Percentiles rank a stretch among this genome's conserved stretches.
Conservation (phyloP, 2,888 invertebrate species). For the Hemicrepidius hirtus region DNA sequence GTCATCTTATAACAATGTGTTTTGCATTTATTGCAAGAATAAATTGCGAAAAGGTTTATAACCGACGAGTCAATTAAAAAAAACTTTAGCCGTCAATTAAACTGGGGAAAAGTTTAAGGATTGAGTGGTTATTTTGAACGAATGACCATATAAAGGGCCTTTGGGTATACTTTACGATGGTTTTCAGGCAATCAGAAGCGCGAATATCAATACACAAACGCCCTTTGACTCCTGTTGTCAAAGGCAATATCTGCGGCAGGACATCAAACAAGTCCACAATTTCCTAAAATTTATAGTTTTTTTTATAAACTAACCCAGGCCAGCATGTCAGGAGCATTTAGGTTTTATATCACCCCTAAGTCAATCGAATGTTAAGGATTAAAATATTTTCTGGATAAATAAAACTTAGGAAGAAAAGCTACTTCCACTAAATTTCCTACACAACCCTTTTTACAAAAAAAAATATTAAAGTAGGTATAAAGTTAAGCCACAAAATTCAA, state of each 20-base stretch:
- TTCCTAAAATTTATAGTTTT: no score
- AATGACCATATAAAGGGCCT: background rate
- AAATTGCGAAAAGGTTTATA: slow-evolving; percentile 9
- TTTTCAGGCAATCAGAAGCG: slow-evolving; percentile 5
- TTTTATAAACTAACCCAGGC: no score
- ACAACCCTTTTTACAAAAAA: no score
- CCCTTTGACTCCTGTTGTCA: slow-evolving; percentile 23
- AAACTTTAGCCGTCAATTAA: background rate
- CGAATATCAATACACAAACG: slow-evolving; percentile 12
- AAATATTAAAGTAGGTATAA: no score
- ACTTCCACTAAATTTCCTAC: no score
- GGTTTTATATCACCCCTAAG: no score
- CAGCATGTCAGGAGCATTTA: no score
- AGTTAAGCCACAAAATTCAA: background rate
- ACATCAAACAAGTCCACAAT: no score
- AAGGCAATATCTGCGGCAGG: slow-evolving; percentile 15
- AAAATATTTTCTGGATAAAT: no score
- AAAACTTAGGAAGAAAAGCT: no score
- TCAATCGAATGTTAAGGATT: no score
- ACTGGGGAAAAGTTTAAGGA: background rate
- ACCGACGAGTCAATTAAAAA: background rate
- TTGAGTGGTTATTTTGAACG: slow-evolving; percentile 1
- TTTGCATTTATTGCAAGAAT: slow-evolving; percentile 13
- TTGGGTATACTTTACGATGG: background rate
- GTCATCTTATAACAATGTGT: slow-evolving; percentile 30